Evolutionary conservation across 2,888 invertebrate species (phyloP).

Genomic region (Aricia artaxerxes): DNA sequence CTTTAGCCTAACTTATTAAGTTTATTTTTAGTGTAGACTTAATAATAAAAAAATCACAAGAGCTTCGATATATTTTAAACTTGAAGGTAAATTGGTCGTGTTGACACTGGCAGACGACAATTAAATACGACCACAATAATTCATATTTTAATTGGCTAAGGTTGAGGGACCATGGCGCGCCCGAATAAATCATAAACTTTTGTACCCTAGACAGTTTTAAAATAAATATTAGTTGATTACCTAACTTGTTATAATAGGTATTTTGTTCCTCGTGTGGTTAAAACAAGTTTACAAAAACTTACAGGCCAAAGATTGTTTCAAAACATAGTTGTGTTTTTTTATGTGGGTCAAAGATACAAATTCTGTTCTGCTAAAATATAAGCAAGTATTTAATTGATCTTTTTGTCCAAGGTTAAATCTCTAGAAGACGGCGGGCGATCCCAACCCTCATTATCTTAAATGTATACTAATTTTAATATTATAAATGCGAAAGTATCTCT

Average conservation of each 20-base stretch:
- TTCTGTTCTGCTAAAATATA: neutral
- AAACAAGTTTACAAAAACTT: neutral
- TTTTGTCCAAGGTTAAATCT: neutral
- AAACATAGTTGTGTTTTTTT: neutral
- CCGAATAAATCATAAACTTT: neutral
- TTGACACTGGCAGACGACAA: slow-evolving; percentile 7
- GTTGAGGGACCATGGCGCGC: neutral
- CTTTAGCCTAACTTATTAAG: too few species aligned
- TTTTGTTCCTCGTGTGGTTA: neutral
- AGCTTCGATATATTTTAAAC: slow-evolving; percentile 1
- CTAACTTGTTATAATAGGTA: neutral
- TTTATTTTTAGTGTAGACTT: neutral
- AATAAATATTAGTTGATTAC: neutral
- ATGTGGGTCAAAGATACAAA: neutral
- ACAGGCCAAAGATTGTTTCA: neutral
- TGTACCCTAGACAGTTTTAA: neutral
- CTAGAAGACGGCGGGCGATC: neutral
- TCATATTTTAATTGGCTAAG: slow-evolving; percentile 21
- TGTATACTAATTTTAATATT: too few species aligned
- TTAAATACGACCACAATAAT: neutral
- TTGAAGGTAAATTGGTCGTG: neutral
- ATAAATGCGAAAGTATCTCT: too few species aligned
- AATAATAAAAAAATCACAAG: neutral
- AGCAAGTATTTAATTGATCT: neutral
- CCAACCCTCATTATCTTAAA: too few species aligned